A percentile compares a stretch with the other conserved stretches of the same genome.
Evolutionary conservation across 2,797 vertebrate species (phyloP).

Genomic region (Hippopotamyrus pictus): DNA sequence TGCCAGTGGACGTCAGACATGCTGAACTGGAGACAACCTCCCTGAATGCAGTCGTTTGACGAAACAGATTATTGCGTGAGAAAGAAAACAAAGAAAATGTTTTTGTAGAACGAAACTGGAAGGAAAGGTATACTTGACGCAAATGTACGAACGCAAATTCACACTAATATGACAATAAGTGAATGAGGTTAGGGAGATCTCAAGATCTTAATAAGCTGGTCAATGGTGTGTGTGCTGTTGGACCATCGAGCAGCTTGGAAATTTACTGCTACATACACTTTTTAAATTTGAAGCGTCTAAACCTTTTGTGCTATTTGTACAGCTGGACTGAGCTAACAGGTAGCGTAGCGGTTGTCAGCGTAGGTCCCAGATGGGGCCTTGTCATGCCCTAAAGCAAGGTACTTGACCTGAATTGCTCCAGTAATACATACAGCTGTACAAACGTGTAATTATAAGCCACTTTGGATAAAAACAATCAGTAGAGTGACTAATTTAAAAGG

Average conservation of each 20-base stretch:
- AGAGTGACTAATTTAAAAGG: background rate
- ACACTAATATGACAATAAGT: background rate
- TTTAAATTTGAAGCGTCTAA: background rate
- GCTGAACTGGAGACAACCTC: background rate
- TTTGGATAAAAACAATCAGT: background rate
- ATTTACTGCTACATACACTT: background rate
- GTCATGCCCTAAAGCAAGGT: background rate
- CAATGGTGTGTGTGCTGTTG: background rate
- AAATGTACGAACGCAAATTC: background rate
- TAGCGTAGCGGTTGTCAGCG: background rate
- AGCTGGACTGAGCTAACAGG: background rate
- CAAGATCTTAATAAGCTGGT: background rate
- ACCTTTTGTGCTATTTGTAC: background rate
- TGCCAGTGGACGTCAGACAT: background rate
- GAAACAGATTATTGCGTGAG: background rate
- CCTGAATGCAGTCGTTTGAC: background rate
- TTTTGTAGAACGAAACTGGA: background rate
- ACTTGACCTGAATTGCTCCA: background rate
- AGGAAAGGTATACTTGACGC: background rate
- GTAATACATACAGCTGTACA: background rate
- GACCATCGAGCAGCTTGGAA: background rate
- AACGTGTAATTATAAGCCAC: background rate
- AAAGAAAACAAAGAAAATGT: background rate
- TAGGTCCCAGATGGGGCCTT: background rate
- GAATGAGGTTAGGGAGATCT: background rate